Evolutionary conservation across 2,113 vertebrate genomes (phyloP), one percentile per base, ranked within the genome.

Genomic region (Phodopus roborovskii): DNA sequence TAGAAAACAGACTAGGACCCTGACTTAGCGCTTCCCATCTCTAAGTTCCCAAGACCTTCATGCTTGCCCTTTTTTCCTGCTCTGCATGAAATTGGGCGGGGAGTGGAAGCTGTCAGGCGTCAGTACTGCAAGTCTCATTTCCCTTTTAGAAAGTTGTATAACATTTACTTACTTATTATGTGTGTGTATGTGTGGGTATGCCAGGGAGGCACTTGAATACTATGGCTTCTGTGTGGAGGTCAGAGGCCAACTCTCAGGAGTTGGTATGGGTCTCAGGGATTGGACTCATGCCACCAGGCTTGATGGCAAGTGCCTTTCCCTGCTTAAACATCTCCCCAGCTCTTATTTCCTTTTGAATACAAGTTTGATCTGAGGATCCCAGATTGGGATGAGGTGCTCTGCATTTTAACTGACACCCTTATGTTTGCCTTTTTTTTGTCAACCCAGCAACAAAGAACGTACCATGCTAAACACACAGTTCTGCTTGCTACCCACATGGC

Each of bases 321-420:
- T 12, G 11, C 11, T 70, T 33, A 87, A 30, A 33, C 48, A 53
- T 39, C 22, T 87, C 20, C 24, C 45, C 33, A 10, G 92, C 87
- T 85, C 28, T 36, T 45, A 20, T 86, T 36, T 68, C 62, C 30
- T 68, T 85, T 68, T 50, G 93, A 97, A 95, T 96, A 94, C 96
- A 78, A 91, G 96, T 97, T 96, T 98, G 97, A 97, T 97, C 90
- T 92, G 82, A 78, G 96, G 94, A 96, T 97, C 98, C 98, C 83
- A 94, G 94, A 97, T 48, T 56, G 74, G 81, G 60, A 45, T 96
- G 96, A 96, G 95, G 96, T 96, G 97, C 92, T 95, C 92, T 97
- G 96, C 93, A 91, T 96, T n/a, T n/a, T 98, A 98, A 98, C 97
- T 96, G 94, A 73, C 92, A 70, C 24, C 91, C 82, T 93, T 97